Evolutionary conservation across 2,888 invertebrate genomes (phyloP), one percentile per base, ranked within the genome.

Genomic region (Athripsodes cinereus): DNA sequence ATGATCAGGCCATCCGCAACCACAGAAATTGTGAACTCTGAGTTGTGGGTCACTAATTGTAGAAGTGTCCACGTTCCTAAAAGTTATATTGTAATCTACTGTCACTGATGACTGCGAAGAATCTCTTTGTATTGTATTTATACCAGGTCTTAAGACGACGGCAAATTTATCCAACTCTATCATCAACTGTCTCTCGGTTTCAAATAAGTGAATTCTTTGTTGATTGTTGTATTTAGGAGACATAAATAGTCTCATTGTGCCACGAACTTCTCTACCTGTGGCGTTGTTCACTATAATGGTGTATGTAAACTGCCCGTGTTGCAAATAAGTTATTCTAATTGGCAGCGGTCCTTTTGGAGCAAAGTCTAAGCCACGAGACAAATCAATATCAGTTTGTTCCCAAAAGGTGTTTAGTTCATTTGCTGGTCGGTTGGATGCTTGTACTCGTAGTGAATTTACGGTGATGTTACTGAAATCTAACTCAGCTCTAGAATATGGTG

Each of bases 61-160:
- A 0, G 87, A 86, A 0, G 88, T 78, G 53, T 73, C 86, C 65
- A 87, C 69, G 69, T 85, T 82, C 10, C 88, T 81, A 84, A 90
- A 93, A 1, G 88, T 90, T 58, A 86, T 79, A 69, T 90, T 90
- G 70, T 87, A 90, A 0, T 91, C 90, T 68, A 91, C 88, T 10
- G 91, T 92, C 11, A 93, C 85, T 0, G 89, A 85, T 0, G 92
- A 92, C 52, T 89, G 84, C 0, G 73, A 70, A 2, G 90, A 90
- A 21, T 74, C 71, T 13, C 88, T 84, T 0, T 78, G 79, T 53
- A 92, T 78, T 0, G 79, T 81, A 68, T 87, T 90, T 61, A 74
- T 74, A 2, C 90, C 90, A 1, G 85, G 80, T 47, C 78, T 78
- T 56, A 92, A 46, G 20, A 20, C 55, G 8, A 65, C 56, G 2